A percentile compares a stretch with the other conserved stretches of the same genome.
These are phyloP conservation scores for Holocentrus rufus DNA, from an alignment of 2,797 vertebrate genomes.

Conservation along the genomic window DNA sequence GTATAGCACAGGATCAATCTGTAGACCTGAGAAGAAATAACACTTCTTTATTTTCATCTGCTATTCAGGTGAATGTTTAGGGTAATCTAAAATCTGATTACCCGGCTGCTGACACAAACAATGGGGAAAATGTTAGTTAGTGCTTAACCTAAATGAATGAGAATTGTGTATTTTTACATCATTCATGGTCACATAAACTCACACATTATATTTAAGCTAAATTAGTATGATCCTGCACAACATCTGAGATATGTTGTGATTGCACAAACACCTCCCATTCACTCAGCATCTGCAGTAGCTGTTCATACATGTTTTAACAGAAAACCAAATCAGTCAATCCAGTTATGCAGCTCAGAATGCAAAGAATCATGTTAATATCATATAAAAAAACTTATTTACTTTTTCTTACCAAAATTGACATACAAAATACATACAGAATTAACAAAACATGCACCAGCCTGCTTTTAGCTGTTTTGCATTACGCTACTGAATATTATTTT, in stretches of 20 bases:
- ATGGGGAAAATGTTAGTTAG: not conserved
- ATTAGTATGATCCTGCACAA: not conserved
- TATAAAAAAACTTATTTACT: too few relatives aligned
- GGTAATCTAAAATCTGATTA: not conserved
- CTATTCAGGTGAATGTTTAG: not conserved
- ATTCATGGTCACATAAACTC: too few relatives aligned
- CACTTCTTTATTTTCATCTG: not conserved
- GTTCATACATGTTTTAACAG: too few relatives aligned
- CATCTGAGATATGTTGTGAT: too few relatives aligned
- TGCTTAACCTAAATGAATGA: not conserved
- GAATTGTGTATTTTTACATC: too few relatives aligned
- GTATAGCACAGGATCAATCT: slow-evolving; percentile 20
- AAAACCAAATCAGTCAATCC: too few relatives aligned
- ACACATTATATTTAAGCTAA: not conserved
- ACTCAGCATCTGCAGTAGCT: not conserved
- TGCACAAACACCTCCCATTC: not conserved
- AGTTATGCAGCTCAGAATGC: too few relatives aligned
- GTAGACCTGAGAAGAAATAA: not conserved
- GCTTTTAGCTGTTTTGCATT: too few relatives aligned
- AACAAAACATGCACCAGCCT: too few relatives aligned
- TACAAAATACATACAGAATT: not conserved
- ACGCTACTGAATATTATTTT: not conserved
- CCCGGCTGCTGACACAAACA: not conserved
- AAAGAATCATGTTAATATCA: too few relatives aligned
- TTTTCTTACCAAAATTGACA: not conserved